These are phyloP conservation scores for Eublepharis macularius DNA, from an alignment of 2,113 vertebrate species.

Conservation along the genomic window DNA sequence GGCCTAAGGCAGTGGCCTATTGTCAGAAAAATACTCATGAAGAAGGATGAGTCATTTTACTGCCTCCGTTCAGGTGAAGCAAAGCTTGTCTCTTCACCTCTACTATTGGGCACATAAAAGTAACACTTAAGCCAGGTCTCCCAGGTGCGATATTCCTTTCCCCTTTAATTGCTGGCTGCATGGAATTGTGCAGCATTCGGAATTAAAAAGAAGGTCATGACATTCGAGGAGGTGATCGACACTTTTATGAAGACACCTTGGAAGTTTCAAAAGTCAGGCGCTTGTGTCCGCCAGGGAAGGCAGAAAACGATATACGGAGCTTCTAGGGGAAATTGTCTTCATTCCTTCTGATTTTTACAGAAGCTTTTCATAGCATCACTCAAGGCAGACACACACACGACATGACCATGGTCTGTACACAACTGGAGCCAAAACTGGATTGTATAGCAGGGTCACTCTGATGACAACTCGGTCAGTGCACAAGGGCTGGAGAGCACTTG, in stretches of 20 bases:
- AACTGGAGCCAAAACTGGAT: conserved; percentile 79
- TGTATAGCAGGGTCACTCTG: conserved; percentile 69
- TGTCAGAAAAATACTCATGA: background rate
- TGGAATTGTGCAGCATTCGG: background rate
- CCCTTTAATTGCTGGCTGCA: conserved; percentile 18
- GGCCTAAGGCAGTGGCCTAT: background rate
- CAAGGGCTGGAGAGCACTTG: conserved; percentile 68
- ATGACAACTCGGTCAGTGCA: conserved; percentile 60
- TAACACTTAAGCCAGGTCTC: conserved; percentile 14
- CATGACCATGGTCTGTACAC: conserved; percentile 73
- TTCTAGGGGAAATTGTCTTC: conserved; percentile 57
- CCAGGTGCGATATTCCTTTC: conserved; percentile 20
- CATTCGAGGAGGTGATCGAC: conserved; percentile 45
- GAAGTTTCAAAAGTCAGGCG: conserved; percentile 49
- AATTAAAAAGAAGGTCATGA: conserved; percentile 48
- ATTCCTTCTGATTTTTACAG: conserved; percentile 54
- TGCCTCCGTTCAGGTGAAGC: background rate
- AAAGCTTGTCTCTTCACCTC: conserved; percentile 28
- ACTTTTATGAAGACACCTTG: conserved; percentile 49
- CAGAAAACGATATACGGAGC: conserved; percentile 35
- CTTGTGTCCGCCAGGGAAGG: conserved; percentile 28
- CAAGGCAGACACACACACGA: conserved; percentile 75
- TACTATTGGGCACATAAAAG: conserved; percentile 11
- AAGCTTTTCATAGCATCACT: conserved; percentile 38
- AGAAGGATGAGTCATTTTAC: conserved; percentile 16